A percentile compares a stretch with the other conserved stretches of the same genome.
phyloP scores from a whole-genome alignment of 1,140 invertebrate genomes.

The Drosophila baimaii region DNA sequence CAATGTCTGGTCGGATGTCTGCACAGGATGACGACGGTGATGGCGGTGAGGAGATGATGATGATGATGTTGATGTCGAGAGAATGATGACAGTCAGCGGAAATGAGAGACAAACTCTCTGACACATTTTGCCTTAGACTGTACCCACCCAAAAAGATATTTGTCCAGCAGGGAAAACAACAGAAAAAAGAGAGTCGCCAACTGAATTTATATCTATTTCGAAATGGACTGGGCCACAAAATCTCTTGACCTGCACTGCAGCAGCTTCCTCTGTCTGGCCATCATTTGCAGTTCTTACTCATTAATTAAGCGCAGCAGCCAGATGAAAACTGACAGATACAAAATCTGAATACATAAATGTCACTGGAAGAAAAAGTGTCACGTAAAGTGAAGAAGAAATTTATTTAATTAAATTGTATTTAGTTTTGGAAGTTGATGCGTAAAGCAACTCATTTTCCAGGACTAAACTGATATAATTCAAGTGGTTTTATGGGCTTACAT shows the following conservation, averaged over 20 bases:
- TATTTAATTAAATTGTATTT: too few relatives aligned
- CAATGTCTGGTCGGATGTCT: conserved; percentile 38
- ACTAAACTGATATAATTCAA: too few relatives aligned
- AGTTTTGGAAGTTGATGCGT: too few relatives aligned
- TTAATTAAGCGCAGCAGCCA: conserved; percentile 52
- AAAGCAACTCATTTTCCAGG: too few relatives aligned
- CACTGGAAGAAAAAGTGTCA: conserved; percentile 12
- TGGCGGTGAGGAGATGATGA: conserved; percentile 3
- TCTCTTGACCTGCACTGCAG: conserved; percentile 61
- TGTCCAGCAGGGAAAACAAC: neutral
- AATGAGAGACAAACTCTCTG: conserved; percentile 34
- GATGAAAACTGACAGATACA: conserved; percentile 53
- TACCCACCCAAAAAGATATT: conserved; percentile 7
- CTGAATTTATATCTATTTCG: conserved; percentile 53
- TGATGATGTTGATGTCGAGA: neutral
- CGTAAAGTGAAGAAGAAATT: neutral
- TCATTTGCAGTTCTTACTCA: conserved; percentile 35
- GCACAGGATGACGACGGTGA: conserved; percentile 26
- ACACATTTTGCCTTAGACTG: conserved; percentile 48
- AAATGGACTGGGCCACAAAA: conserved; percentile 21
- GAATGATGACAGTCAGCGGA: conserved; percentile 34
- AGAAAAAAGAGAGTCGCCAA: neutral
- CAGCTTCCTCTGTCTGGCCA: conserved; percentile 31
- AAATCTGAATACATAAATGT: conserved; percentile 25
- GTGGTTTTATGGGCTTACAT: too few relatives aligned